These are phyloP conservation scores for Nineta flava DNA, from an alignment of 2,888 invertebrate species.

Conservation along the genomic window DNA sequence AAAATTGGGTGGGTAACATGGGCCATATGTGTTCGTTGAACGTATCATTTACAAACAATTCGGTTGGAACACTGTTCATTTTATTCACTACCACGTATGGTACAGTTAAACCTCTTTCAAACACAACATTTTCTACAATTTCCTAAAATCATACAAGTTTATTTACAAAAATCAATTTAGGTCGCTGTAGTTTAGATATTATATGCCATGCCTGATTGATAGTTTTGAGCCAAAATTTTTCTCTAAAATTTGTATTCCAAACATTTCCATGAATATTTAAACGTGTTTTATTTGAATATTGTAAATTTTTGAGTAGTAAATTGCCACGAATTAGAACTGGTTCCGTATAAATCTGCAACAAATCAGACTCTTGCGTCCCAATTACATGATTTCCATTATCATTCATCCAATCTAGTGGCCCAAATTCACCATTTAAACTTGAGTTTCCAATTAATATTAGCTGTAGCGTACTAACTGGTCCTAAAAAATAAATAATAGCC, in stretches of 20 bases:
- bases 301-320: slow-evolving; percentile 19
- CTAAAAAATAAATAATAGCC: slow-evolving; percentile 11
- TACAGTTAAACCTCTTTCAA: background rate
- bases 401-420: background rate
- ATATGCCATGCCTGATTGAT: slow-evolving; percentile 18
- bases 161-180: no score
- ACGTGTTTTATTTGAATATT: slow-evolving; percentile 13
- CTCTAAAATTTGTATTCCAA: slow-evolving; percentile 12
- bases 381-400: background rate
- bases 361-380: slow-evolving; percentile 16
- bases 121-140: background rate
- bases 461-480: slow-evolving; percentile 19
- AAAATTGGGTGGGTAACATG: slow-evolving; percentile 11
- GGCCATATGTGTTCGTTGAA: background rate
- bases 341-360: slow-evolving; percentile 22
- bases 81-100: background rate
- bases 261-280: slow-evolving; percentile 18
- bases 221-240: slow-evolving; percentile 23
- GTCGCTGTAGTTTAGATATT: no score
- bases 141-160: no score
- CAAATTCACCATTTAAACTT: slow-evolving; percentile 14
- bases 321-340: slow-evolving; percentile 22
- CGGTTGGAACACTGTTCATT: background rate
- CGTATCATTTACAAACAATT: background rate
- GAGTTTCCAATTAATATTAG: slow-evolving; percentile 17